Evolutionary conservation across 2,888 invertebrate species (phyloP).

Genomic region (Copidosoma aretas): DNA sequence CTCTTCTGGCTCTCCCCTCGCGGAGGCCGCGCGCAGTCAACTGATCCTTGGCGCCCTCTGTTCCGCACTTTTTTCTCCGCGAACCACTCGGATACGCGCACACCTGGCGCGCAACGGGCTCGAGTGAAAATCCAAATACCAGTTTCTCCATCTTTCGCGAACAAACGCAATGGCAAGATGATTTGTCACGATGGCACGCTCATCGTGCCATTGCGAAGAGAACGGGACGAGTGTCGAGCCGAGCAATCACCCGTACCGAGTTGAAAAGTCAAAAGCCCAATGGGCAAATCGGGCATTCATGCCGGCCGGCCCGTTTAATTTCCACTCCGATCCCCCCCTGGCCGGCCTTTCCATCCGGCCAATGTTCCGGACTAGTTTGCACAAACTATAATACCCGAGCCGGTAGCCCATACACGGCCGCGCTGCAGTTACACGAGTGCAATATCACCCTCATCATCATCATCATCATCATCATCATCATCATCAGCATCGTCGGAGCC

Average conservation of each 20-base stretch:
- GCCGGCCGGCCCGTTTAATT: constrained; percentile 25
- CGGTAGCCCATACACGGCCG: neutral
- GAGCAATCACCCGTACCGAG: neutral
- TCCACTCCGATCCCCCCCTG: constrained; percentile 14
- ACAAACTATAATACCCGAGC: constrained; percentile 32
- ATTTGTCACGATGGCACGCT: too few species aligned
- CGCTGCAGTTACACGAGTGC: neutral
- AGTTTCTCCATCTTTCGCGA: too few species aligned
- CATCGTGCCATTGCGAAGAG: too few species aligned
- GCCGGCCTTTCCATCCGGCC: constrained; percentile 6
- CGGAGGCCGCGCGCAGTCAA: neutral
- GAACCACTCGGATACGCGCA: neutral
- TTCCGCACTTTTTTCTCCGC: neutral
- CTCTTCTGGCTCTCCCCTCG: too few species aligned
- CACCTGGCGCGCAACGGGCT: too few species aligned
- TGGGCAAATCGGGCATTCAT: constrained; percentile 4
- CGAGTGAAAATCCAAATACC: too few species aligned
- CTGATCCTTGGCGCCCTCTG: neutral
- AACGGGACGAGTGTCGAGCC: too few species aligned
- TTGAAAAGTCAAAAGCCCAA: constrained; percentile 18
- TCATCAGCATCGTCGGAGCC: too few species aligned
- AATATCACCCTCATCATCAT: constrained; percentile 1
- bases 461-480: too few species aligned
- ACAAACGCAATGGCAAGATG: too few species aligned
- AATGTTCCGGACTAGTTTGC: constrained; percentile 32